These are phyloP conservation scores for Lapara coniferarum DNA, from an alignment of 2,888 invertebrate species.

Conservation along the genomic window DNA sequence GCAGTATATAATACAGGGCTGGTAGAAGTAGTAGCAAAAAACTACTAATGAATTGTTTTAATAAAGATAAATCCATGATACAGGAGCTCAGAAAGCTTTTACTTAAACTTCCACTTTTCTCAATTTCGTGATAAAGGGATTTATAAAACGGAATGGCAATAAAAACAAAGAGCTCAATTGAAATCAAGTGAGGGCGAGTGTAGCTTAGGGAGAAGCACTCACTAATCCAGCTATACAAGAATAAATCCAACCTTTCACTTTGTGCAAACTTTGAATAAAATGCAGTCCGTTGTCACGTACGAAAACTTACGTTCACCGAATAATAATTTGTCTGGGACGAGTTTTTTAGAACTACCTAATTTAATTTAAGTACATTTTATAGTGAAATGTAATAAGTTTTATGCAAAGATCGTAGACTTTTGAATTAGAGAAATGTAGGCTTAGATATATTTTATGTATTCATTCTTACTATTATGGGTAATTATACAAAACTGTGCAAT, in stretches of 20 bases:
- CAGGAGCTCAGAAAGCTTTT: conserved; percentile 12
- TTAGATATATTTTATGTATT: neutral
- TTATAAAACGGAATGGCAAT: conserved; percentile 49
- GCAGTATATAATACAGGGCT: no score
- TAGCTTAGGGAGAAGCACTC: conserved; percentile 51
- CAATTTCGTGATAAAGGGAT: conserved; percentile 31
- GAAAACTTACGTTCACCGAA: conserved; percentile 46
- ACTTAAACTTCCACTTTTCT: conserved; percentile 2
- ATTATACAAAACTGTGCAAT: no score
- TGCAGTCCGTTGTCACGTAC: conserved; percentile 51
- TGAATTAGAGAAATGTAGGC: neutral
- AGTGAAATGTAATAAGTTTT: neutral
- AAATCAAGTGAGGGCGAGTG: conserved; percentile 45
- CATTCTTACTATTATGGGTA: neutral
- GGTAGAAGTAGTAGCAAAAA: no score
- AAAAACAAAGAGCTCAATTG: conserved; percentile 63
- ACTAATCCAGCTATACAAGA: conserved; percentile 58
- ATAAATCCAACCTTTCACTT: conserved; percentile 51
- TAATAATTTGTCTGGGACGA: conserved; percentile 41
- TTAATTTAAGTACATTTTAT: conserved; percentile 22
- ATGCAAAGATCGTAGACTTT: neutral
- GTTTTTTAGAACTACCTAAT: conserved; percentile 33
- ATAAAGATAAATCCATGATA: neutral
- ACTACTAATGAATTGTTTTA: conserved; percentile 17
- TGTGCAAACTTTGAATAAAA: conserved; percentile 47